Evolutionary conservation across 2,113 vertebrate species (phyloP), one percentile per base, ranked within the genome.

Genomic region (Pedionomus torquatus): DNA sequence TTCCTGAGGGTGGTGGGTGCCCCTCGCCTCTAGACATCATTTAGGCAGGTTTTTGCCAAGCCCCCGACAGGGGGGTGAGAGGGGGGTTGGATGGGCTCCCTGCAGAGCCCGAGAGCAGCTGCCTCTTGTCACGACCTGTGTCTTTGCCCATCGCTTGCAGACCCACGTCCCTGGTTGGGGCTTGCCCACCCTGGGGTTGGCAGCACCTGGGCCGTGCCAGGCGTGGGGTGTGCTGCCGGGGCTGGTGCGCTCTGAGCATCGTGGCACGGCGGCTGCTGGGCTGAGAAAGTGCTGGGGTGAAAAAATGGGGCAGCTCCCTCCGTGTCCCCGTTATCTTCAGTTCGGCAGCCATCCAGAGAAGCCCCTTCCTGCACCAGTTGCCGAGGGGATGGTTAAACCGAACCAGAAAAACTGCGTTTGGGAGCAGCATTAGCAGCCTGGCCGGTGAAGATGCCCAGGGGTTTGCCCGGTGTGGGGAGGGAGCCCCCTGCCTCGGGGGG

Each of bases 381-480:
- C n/a, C 9, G 48, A 75, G 83, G 72, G 10, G 25, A 20, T 20
- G 60, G 63, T 57, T 48, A 48, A 87, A 49, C 43, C 48, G 37
- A 58, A 37, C 20, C 71, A 83, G 60, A 17, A 72, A 26, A 77
- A 7, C 60, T 48, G 17, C 25, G 15, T 75, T 83, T 79, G 72
- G 90, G 54, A 83, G 25, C 13, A 37, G 82, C 7, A 48, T n/a
- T n/a, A n/a, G n/a, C n/a, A n/a, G n/a, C n/a, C n/a, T n/a, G n/a
- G n/a, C n/a, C n/a, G n/a, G n/a, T n/a, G n/a, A n/a, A n/a, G n/a
- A n/a, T n/a, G n/a, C n/a, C n/a, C n/a, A n/a, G n/a, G n/a, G n/a
- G 0, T 18, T 35, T 35, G 25, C 69, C 80, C 1, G 0, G 4
- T 1, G 8, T 11, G 28, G 8, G 55, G 20, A 1, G 23, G 28